Base-by-base conservation (phyloP, 1,140 invertebrate species). In the Teleogryllus occipitalis region DNA sequence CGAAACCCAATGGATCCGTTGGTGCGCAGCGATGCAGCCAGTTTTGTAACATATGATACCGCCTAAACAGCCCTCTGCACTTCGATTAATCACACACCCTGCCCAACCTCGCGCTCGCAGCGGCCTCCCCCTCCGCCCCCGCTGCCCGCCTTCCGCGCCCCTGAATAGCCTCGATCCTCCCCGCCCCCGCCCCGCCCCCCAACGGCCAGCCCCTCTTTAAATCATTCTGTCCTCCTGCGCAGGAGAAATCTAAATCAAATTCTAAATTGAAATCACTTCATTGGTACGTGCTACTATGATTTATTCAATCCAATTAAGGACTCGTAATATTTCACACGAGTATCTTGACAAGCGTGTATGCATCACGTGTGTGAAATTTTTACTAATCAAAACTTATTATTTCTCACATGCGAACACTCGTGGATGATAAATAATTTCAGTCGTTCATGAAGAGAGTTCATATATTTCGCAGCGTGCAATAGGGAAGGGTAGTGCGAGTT, bases 321-420 rank as follows among this genome's bases (percentile, higher is more conserved):
- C 54, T 65, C 54, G 54, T 65, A 65, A 65, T 65, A 65, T 14
- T 65, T 65, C 54, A 65, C 18, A 65, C 54, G 54, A 65, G 54
- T 65, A 65, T 65, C 54, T 65, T 65, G 54, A 65, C 54, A 65
- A 65, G 10, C 18, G 54, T 65, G 54, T 65, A 14, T 18, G 54
- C 54, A 65, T 65, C 54, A 65, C 54, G 18, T 65, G 18, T 65
- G 54, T 18, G 18, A 65, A 65, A 65, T 65, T 65, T 65, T 65
- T 65, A 65, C 54, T 65, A 65, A 65, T 65, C 54, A 65, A 65
- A 65, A 65, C 54, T 65, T 65, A 65, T 65, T 65, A 65, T 65
- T 10, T 18, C 54, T 65, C 54, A 65, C 18, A 65, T 65, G 18
- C 54, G 18, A 65, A 18, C 18, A 14, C 54, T 39, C 27, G 27